Evolutionary conservation across 2,113 vertebrate genomes (phyloP), one percentile per base, ranked within the genome.

Genomic region (Phodopus roborovskii): DNA sequence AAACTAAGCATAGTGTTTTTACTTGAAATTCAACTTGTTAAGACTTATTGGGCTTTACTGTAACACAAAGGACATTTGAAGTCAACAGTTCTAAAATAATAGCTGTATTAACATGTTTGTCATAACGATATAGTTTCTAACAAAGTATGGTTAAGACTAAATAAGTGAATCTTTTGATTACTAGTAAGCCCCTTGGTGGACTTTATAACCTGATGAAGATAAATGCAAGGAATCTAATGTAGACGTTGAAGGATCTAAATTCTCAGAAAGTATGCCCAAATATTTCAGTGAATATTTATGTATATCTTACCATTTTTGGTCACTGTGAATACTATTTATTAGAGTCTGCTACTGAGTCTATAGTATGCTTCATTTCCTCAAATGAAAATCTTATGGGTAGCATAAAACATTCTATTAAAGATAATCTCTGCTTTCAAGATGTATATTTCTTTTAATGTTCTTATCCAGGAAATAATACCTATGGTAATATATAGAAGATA

Each of bases 1-100:
- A 70, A 70, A 7, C 70, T 30, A 26, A 5, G n/a, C 5, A 9
- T 36, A 26, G 45, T 39, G 28, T 42, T 56, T 42, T 33, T 19
- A 66, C 9, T 60, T n/a, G 1, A 0, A n/a, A 0, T 26, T 5
- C 22, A 60, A 30, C 0, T 10, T n/a, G 30, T 3, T 12, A n/a
- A 50, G 7, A 1, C 10, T 73, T 89, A 39, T 28, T 36, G 17
- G n/a, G 33, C 0, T 30, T 28, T n/a, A 24, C 2, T 82, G 19
- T 30, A 53, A 26, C 33, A 50, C 28, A 89, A 89, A 36, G 42
- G 26, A 5, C 16, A 73, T 50, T 30, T 42, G 53, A 26, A 89
- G 1, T 30, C 24, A 73, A 1, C 91, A 60, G 77, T 62, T 74
- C 58, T 22, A 39, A 92, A 94, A 39, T 79, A 60, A 39, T 36